phyloP scores from a whole-genome alignment of 2,888 invertebrate genomes.

The Oeneis ivallda region DNA sequence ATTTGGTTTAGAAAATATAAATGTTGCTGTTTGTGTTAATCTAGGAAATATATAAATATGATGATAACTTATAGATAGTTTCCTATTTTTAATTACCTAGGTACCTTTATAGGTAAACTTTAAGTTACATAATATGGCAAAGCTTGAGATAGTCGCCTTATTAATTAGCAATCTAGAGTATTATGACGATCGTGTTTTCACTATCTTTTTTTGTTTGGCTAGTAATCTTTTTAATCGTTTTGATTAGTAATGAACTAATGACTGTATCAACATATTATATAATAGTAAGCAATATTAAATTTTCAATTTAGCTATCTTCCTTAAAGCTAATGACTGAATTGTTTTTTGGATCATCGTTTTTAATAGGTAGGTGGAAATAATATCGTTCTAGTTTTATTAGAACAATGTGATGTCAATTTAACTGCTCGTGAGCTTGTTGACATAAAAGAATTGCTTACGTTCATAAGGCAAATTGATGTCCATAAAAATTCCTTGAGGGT shows the following conservation, averaged over 20 bases:
- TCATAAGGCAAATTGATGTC: conserved; percentile 30
- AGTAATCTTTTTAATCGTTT: neutral
- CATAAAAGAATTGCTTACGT: neutral
- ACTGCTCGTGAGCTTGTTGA: neutral
- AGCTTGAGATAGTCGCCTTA: too few relatives aligned
- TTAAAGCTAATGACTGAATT: neutral
- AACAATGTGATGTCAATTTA: conserved; percentile 6
- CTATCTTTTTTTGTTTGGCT: too few relatives aligned
- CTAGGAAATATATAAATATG: too few relatives aligned
- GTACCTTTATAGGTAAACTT: too few relatives aligned
- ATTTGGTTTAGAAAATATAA: too few relatives aligned
- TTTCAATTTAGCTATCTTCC: neutral
- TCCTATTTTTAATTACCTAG: too few relatives aligned
- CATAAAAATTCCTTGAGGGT: conserved; percentile 34
- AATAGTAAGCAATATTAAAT: neutral
- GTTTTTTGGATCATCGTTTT: neutral
- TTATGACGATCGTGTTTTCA: too few relatives aligned
- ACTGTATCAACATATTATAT: neutral
- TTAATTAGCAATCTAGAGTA: too few relatives aligned
- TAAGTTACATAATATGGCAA: too few relatives aligned
- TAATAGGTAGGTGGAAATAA: neutral
- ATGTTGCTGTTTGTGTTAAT: too few relatives aligned
- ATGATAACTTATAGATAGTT: too few relatives aligned
- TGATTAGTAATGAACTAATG: neutral
- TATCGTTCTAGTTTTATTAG: neutral